These are phyloP conservation scores for Dendrocincla fuliginosa DNA, from an alignment of 2,797 vertebrate species.

Conservation along the genomic window DNA sequence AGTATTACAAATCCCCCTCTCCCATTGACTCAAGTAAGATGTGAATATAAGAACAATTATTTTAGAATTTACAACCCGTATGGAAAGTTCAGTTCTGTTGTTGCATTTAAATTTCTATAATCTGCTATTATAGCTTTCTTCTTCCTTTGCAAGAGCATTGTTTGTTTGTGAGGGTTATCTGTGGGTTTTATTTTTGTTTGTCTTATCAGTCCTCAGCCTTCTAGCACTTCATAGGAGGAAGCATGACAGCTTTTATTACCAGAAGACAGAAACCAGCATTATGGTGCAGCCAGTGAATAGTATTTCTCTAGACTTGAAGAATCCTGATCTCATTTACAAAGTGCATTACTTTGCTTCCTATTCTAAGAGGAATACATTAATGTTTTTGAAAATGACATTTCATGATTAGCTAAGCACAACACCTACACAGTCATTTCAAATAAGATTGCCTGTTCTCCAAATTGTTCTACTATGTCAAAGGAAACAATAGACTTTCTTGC, in stretches of 20 bases:
- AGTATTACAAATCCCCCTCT: background rate
- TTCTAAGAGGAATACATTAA: conserved; percentile 44
- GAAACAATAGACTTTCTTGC: conserved; percentile 38
- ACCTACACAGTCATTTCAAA: conserved; percentile 57
- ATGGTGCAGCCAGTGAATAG: background rate
- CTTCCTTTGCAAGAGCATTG: background rate
- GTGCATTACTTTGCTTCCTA: conserved; percentile 10
- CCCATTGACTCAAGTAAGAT: background rate
- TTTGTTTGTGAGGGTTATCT: background rate
- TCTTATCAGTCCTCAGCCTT: background rate
- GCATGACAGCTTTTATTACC: conserved; percentile 41
- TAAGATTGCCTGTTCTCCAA: conserved; percentile 42
- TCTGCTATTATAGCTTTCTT: background rate
- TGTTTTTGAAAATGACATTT: conserved; percentile 64
- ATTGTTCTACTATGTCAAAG: conserved; percentile 54
- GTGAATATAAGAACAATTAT: background rate
- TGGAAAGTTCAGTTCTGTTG: background rate
- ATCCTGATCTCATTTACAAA: conserved; percentile 54
- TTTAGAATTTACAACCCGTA: background rate
- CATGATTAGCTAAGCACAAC: conserved; percentile 58
- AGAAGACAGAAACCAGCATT: background rate
- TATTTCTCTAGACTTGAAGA: conserved; percentile 38
- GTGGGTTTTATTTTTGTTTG: background rate
- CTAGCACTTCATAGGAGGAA: background rate
- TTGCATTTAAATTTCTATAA: background rate